Conservation (phyloP, 2,888 invertebrate genomes). For the Stramonita haemastoma region DNA sequence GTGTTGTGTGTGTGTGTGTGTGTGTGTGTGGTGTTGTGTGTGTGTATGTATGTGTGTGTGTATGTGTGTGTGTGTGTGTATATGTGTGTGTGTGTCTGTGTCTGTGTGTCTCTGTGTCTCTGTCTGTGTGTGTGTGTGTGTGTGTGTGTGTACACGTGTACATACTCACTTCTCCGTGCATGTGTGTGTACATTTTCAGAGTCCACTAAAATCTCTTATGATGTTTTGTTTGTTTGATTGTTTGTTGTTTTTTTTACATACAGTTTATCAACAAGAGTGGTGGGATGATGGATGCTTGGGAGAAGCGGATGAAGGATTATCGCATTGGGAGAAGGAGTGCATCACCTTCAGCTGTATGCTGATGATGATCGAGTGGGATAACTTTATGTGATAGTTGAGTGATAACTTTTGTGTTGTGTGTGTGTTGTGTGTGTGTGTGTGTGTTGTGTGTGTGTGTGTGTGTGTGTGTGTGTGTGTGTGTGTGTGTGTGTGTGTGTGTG, state of each 20-base stretch:
- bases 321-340: constrained; percentile 49
- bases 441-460: background rate
- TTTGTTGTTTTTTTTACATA: background rate
- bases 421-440: background rate
- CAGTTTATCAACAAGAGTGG: constrained; percentile 46
- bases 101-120: too few relatives aligned
- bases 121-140: too few relatives aligned
- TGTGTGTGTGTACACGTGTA: too few relatives aligned
- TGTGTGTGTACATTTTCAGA: too few relatives aligned
- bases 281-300: constrained; percentile 57
- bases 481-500: background rate
- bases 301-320: constrained; percentile 56
- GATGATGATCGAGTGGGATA: constrained; percentile 57
- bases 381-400: constrained; percentile 50
- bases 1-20: too few relatives aligned
- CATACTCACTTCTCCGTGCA: too few relatives aligned
- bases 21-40: too few relatives aligned
- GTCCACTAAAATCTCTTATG: too few relatives aligned
- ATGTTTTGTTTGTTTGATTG: too few relatives aligned
- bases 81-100: too few relatives aligned
- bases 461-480: background rate
- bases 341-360: constrained; percentile 58
- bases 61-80: too few relatives aligned
- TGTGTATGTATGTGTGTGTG: too few relatives aligned
- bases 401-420: background rate